Conservation (phyloP, 1,140 invertebrate species). For the Scaptomyza pallida region DNA sequence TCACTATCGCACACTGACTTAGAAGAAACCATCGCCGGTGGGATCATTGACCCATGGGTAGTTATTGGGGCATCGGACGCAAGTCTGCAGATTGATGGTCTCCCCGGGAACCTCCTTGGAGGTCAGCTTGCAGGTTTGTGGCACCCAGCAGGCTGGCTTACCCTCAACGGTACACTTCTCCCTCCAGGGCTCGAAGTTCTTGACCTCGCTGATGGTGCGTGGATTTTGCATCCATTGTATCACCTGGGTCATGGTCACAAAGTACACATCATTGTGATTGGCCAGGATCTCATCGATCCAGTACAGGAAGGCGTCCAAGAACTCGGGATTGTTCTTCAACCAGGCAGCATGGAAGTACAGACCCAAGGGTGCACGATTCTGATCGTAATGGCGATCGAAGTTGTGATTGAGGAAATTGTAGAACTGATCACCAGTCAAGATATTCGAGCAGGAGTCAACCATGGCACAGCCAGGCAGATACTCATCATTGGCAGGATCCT, state of each 20-base stretch:
- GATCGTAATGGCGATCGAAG: constrained; percentile 97
- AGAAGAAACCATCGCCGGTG: constrained; percentile 95
- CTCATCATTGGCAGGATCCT: constrained; percentile 96
- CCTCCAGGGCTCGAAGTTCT: constrained; percentile 97
- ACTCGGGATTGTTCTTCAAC: constrained; percentile 97
- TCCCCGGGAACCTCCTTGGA: constrained; percentile 96
- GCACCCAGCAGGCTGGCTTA: constrained; percentile 92
- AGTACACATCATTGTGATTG: constrained; percentile 96
- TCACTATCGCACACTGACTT: constrained; percentile 84
- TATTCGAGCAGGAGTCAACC: constrained; percentile 98
- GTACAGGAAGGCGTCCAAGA: constrained; percentile 95
- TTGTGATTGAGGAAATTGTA: constrained; percentile 98
- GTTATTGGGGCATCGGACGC: constrained; percentile 95
- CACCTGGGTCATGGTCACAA: constrained; percentile 98
- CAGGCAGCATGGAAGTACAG: constrained; percentile 98
- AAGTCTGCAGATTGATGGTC: constrained; percentile 96
- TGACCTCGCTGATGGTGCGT: constrained; percentile 91
- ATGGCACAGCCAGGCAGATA: constrained; percentile 97
- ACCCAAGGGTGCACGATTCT: constrained; percentile 96
- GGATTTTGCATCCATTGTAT: constrained; percentile 99
- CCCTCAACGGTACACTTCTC: constrained; percentile 95
- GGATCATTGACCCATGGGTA: constrained; percentile 94
- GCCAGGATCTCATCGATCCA: constrained; percentile 96
- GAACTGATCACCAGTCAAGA: constrained; percentile 96
- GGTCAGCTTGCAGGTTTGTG: constrained; percentile 94